phyloP scores from a whole-genome alignment of 2,888 invertebrate genomes.

The Bibio marci region DNA sequence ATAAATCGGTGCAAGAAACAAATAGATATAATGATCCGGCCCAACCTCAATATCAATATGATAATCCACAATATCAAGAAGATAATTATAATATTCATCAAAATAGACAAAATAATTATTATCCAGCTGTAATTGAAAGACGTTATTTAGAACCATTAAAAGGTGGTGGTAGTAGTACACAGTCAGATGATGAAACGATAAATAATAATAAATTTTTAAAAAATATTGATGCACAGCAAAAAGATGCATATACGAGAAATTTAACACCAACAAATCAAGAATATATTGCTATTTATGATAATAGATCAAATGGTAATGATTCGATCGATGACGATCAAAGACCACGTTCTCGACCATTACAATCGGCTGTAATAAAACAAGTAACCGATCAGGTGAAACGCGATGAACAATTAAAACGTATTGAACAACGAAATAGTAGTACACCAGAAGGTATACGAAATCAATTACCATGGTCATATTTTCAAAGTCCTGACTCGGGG shows the following conservation, averaged over 20 bases:
- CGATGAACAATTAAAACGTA: background rate
- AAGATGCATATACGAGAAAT: too few species aligned
- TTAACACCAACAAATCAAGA: too few species aligned
- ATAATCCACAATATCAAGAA: slow-evolving; percentile 2
- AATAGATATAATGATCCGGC: slow-evolving; percentile 3
- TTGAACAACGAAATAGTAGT: background rate
- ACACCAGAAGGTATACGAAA: slow-evolving; percentile 32
- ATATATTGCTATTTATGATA: too few species aligned
- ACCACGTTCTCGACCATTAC: background rate
- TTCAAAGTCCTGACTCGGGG: slow-evolving; percentile 23
- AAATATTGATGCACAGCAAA: too few species aligned
- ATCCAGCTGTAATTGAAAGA: background rate
- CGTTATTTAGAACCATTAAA: slow-evolving; percentile 5
- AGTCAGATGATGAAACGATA: background rate
- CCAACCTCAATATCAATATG: slow-evolving; percentile 1
- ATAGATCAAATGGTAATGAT: background rate
- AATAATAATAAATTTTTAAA: too few species aligned
- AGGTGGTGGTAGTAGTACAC: background rate
- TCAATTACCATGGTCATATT: slow-evolving; percentile 44
- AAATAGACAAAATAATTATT: background rate
- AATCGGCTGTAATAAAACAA: background rate
- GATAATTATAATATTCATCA: background rate
- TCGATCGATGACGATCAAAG: too few species aligned
- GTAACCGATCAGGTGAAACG: background rate
- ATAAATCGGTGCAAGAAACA: background rate